Percentiles rank a stretch among this genome's conserved stretches.
phyloP scores from a whole-genome alignment of 2,888 invertebrate species.

The Trisateles emortualis region DNA sequence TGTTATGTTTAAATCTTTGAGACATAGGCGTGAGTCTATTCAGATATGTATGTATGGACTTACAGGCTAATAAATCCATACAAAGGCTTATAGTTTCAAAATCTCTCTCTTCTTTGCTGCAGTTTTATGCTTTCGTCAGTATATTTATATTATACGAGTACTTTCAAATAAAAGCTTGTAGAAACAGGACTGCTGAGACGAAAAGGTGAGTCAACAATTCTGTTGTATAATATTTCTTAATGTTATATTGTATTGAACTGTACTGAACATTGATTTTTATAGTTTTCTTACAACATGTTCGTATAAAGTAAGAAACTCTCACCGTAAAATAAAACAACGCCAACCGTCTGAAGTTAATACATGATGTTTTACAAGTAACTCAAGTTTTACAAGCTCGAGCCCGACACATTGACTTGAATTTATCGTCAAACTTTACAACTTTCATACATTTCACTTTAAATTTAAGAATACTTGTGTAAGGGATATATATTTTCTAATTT shows the following conservation, averaged over 20 bases:
- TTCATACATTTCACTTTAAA: conserved; percentile 45
- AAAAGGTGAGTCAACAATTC: no score
- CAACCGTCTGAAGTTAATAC: conserved; percentile 32
- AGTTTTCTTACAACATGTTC: conserved; percentile 20
- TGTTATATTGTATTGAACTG: not conserved
- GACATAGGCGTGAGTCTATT: no score
- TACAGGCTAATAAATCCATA: no score
- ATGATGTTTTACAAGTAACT: conserved; percentile 46
- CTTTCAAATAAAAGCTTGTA: no score
- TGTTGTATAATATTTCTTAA: not conserved
- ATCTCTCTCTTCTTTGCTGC: no score
- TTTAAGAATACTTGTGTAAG: conserved; percentile 46
- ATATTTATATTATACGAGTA: no score
- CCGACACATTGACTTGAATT: conserved; percentile 42
- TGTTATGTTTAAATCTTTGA: no score
- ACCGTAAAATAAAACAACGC: conserved; percentile 30
- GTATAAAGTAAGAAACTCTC: conserved; percentile 32
- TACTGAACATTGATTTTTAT: conserved; percentile 22
- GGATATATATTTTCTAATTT: conserved; percentile 70
- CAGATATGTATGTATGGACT: no score
- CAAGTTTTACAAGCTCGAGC: conserved; percentile 41
- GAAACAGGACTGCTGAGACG: no score
- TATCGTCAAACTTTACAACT: conserved; percentile 48
- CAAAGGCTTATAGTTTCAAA: no score
- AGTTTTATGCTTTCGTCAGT: no score